Percentiles rank a stretch among this genome's conserved stretches.
phyloP scores from a whole-genome alignment of 1,140 invertebrate species.

The Drosophila malerkotliana region DNA sequence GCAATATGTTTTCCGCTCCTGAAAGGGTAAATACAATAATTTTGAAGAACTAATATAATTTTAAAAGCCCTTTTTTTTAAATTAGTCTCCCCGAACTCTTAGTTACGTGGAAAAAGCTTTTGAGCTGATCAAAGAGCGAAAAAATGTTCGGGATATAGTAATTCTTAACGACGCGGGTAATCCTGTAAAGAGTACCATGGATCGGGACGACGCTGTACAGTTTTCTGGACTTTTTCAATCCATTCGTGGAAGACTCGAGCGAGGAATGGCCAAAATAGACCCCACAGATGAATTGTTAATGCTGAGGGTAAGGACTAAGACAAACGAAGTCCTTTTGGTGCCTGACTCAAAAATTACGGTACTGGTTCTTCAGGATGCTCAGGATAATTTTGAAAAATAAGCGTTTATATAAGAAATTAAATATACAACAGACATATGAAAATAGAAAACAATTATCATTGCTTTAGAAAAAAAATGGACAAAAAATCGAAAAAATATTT shows the following conservation, averaged over 20 bases:
- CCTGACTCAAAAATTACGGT: slow-evolving; percentile 78
- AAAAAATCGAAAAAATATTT: no score
- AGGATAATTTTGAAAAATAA: slow-evolving; percentile 42
- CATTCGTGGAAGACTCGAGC: slow-evolving; percentile 59
- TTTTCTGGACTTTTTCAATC: slow-evolving; percentile 69
- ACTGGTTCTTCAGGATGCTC: slow-evolving; percentile 73
- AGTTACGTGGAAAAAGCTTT: slow-evolving; percentile 74
- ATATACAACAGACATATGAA: no score
- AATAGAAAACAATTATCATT: no score
- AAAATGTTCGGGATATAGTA: slow-evolving; percentile 68
- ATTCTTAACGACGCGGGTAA: slow-evolving; percentile 69
- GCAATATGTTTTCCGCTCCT: slow-evolving; percentile 45
- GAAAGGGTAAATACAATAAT: slow-evolving; percentile 37
- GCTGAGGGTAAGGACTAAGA: slow-evolving; percentile 70
- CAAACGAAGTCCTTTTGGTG: slow-evolving; percentile 64
- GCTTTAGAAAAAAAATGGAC: no score
- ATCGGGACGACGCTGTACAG: slow-evolving; percentile 39
- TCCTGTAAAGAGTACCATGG: slow-evolving; percentile 75
- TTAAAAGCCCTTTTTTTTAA: background rate
- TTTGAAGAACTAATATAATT: background rate
- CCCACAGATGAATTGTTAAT: slow-evolving; percentile 66
- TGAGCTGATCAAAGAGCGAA: slow-evolving; percentile 53
- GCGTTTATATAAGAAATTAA: background rate
- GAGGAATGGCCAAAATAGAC: slow-evolving; percentile 70
- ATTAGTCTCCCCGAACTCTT: slow-evolving; percentile 49